These are phyloP conservation scores for Brassicogethes aeneus DNA, from an alignment of 2,888 invertebrate genomes.

Conservation along the genomic window DNA sequence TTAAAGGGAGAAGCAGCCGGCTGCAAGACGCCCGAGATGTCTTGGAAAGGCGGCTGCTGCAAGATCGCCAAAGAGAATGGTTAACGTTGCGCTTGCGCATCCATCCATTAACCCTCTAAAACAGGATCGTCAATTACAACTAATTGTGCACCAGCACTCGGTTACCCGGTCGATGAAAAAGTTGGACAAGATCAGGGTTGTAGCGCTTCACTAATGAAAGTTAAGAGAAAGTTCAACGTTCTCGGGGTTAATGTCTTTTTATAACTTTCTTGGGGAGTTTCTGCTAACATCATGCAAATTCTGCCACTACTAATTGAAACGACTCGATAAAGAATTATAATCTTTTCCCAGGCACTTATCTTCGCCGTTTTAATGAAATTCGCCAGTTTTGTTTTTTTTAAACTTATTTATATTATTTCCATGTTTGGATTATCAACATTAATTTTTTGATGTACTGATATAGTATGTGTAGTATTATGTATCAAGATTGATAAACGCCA, in stretches of 20 bases:
- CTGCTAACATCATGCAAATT: background rate
- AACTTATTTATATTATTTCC: too few species aligned
- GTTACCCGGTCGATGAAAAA: constrained; percentile 40
- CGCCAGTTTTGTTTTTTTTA: background rate
- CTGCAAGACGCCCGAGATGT: too few species aligned
- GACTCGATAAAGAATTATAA: background rate
- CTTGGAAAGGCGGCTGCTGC: too few species aligned
- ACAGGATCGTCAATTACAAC: constrained; percentile 35
- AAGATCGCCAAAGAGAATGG: too few species aligned
- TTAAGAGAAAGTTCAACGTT: constrained; percentile 33
- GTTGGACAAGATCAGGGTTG: constrained; percentile 40
- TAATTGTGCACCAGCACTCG: constrained; percentile 36
- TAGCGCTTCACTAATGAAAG: constrained; percentile 30
- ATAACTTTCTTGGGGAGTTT: constrained; percentile 1
- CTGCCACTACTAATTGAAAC: background rate
- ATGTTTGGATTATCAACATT: too few species aligned
- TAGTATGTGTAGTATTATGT: too few species aligned
- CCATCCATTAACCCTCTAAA: background rate
- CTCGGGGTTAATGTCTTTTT: constrained; percentile 18
- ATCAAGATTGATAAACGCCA: too few species aligned
- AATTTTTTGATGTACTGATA: too few species aligned
- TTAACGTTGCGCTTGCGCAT: background rate
- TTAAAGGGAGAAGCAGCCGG: too few species aligned
- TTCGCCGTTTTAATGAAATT: background rate
- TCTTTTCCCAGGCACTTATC: background rate